Evolutionary conservation across 1,140 invertebrate genomes (phyloP).

Genomic region (Campoletis sonorensis): DNA sequence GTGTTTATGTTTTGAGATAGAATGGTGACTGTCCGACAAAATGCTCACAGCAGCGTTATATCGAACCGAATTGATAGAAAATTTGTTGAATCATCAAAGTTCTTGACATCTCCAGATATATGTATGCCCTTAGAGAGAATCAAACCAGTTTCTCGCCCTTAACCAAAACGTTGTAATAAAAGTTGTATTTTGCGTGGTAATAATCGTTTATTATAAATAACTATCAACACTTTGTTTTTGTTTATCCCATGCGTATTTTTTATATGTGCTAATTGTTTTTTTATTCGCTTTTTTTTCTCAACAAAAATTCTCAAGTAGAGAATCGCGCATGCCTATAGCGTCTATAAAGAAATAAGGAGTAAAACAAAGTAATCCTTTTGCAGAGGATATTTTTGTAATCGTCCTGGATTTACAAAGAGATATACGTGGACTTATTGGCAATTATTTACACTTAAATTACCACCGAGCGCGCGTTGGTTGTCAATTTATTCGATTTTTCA

Average conservation of each 20-base stretch:
- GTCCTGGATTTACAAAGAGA: neutral
- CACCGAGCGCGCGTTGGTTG: neutral
- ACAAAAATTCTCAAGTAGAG: constrained; percentile 17
- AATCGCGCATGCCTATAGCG: no score
- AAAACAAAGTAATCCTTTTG: neutral
- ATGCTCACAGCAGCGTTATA: no score
- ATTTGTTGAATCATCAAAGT: no score
- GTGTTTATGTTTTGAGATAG: no score
- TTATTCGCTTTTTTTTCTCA: constrained; percentile 2
- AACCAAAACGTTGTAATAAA: no score
- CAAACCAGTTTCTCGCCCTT: no score
- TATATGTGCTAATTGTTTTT: constrained; percentile 27
- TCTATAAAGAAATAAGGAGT: no score
- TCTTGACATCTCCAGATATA: no score
- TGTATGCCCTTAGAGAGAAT: no score
- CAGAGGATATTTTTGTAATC: neutral
- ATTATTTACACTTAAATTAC: constrained; percentile 21
- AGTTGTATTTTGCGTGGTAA: constrained; percentile 53
- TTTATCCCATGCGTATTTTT: constrained; percentile 57
- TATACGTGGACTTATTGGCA: constrained; percentile 40
- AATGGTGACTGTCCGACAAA: no score
- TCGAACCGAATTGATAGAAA: no score
- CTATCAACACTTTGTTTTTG: constrained; percentile 65
- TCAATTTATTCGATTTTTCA: neutral
- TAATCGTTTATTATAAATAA: constrained; percentile 72